These are phyloP conservation scores for Thalassarche chlororhynchos DNA, from an alignment of 2,113 vertebrate species.

Conservation along the genomic window DNA sequence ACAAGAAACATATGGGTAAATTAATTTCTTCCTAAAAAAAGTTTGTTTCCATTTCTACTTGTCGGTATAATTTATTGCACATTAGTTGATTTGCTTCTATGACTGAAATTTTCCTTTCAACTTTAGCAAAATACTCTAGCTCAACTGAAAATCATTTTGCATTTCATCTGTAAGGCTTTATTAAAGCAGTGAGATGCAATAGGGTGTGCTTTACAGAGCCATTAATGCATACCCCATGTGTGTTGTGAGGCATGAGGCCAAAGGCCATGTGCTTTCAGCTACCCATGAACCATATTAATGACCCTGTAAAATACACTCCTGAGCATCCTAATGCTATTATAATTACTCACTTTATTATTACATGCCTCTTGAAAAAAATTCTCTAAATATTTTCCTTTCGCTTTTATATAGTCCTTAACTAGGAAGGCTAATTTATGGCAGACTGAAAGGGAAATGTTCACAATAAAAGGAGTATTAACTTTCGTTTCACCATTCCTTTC, in stretches of 20 bases:
- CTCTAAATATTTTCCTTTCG: constrained; percentile 18
- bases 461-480: neutral
- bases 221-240: neutral
- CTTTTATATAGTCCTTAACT: neutral
- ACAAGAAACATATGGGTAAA: neutral
- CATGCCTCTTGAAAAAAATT: neutral
- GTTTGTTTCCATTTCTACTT: neutral
- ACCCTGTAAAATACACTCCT: constrained; percentile 5
- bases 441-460: neutral
- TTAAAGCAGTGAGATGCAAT: neutral
- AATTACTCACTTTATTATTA: constrained; percentile 41
- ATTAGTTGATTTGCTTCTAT: neutral
- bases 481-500: neutral
- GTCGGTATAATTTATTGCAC: neutral
- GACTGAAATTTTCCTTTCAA: neutral
- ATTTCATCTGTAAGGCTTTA: neutral
- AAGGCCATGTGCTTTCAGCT: constrained; percentile 28
- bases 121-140: neutral
- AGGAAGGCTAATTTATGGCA: neutral
- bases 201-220: neutral
- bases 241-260: constrained; percentile 13
- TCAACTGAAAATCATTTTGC: neutral
- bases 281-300: neutral
- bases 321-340: constrained; percentile 33
- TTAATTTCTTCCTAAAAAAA: neutral